phyloP scores from a whole-genome alignment of 2,888 invertebrate genomes.

The Callyntrura sp. region DNA sequence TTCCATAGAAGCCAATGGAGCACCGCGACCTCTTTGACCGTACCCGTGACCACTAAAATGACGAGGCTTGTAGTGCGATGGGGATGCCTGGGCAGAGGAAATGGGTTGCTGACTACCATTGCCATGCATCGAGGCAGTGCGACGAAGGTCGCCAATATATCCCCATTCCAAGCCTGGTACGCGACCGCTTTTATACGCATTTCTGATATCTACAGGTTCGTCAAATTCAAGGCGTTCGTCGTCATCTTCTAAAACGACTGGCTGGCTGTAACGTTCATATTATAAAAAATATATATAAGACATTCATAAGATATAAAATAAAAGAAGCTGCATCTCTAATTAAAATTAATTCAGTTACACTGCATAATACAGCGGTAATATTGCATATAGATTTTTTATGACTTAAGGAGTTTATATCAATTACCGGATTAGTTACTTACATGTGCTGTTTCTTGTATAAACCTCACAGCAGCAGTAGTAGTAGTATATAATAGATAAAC shows the following conservation, averaged over 20 bases:
- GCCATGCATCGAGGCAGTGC: slow-evolving; percentile 56
- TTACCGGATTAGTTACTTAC: slow-evolving; percentile 24
- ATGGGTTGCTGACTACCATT: slow-evolving; percentile 12
- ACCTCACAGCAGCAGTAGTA: background rate
- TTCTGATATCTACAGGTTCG: slow-evolving; percentile 69
- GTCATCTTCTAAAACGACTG: slow-evolving; percentile 60
- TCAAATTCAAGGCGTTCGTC: slow-evolving; percentile 73
- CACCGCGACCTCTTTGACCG: slow-evolving; percentile 71
- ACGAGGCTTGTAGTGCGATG: slow-evolving; percentile 78
- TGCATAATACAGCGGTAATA: too few relatives aligned
- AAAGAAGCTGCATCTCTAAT: too few relatives aligned
- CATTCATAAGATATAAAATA: too few relatives aligned
- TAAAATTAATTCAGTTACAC: too few relatives aligned
- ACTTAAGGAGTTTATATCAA: too few relatives aligned
- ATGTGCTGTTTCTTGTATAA: background rate
- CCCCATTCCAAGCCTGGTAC: slow-evolving; percentile 71
- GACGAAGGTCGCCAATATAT: slow-evolving; percentile 63
- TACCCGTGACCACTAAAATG: slow-evolving; percentile 80
- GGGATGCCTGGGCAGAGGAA: slow-evolving; percentile 1
- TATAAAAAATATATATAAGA: too few relatives aligned
- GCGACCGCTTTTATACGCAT: slow-evolving; percentile 69
- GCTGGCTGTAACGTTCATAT: slow-evolving; percentile 37
- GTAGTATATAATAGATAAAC: too few relatives aligned
- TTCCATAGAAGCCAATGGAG: slow-evolving; percentile 84
- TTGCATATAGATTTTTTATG: background rate